Base-by-base conservation (phyloP, 1,140 invertebrate species). In the Oryzaephilus surinamensis region DNA sequence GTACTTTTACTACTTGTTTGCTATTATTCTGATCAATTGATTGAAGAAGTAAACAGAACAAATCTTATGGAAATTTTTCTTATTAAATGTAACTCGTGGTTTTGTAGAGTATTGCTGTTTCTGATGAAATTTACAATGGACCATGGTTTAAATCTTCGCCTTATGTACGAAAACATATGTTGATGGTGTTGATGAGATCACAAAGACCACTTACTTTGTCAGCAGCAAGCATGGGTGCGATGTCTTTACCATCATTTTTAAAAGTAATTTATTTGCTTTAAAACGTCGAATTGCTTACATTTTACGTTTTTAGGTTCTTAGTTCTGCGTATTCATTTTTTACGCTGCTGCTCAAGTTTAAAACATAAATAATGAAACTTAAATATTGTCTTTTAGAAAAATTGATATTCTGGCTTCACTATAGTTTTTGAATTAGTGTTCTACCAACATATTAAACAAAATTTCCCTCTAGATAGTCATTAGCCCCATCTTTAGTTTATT, bases 321-420 rank as follows among this genome's bases (percentile, higher is more conserved):
- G 49, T 38, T 45, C 49, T 21, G 51, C 54, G 3, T 56, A 56
- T 43, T 56, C 53, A 3, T 52, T 48, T 30, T 54, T 54, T 31
- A 54, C 52, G 6, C 21, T 54, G 4, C 28, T 54, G 13, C 37
- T 54, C 12, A 54, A 52, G 18, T 38, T 54, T 27, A 52, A 54
- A 39, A 24, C 32, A 19, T 47, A 43, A 20, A 16, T 4, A 28
- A 37, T n/a, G n/a, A n/a, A n/a, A n/a, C n/a, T n/a, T n/a, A n/a
- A n/a, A n/a, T n/a, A n/a, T n/a, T n/a, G n/a, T n/a, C n/a, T n/a
- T n/a, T n/a, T n/a, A n/a, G n/a, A n/a, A n/a, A n/a, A n/a, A n/a
- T n/a, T n/a, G n/a, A n/a, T n/a, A n/a, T n/a, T n/a, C n/a, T n/a
- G n/a, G n/a, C n/a, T n/a, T n/a, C n/a, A n/a, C n/a, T n/a, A n/a